Evolutionary conservation across 2,888 invertebrate species (phyloP), one percentile per base, ranked within the genome.

Genomic region (Ennomos erosarius): DNA sequence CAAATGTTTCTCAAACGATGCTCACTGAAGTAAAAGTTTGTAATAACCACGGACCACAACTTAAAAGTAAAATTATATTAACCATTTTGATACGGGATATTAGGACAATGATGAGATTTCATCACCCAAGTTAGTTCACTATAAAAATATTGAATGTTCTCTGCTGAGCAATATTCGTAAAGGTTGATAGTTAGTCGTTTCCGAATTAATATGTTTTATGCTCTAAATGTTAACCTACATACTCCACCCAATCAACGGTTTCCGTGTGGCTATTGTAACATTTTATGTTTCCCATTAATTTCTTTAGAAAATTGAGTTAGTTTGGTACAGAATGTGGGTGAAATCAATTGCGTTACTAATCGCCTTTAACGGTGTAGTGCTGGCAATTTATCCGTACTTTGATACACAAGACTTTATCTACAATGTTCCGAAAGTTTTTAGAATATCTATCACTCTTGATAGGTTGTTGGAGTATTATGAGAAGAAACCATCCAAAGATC

Each of bases 371-470:
- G 46, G 75, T 4, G 62, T 71, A 33, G 70, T 68, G 55, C 61
- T 67, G n/a, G 79, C 81, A 37, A 90, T 91, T 56, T 92, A 92
- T 64, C 91, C 92, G 1, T 92, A 90, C 61, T 92, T 91, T 58
- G 92, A 92, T 62, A 92, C 92, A 1, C 91, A 92, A 68, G 92
- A 91, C 59, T 91, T 91, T 62, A 91, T 92, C 39, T 92, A 92
- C 57, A 92, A 92, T 76, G 81, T 92, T n/a, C 91, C 92, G 0
- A 91, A 92, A 74, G 92, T 90, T 12, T 92, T 82, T 55, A 80
- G 92, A 65, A 82, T 92, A 65, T 88, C 90, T 6, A 81, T 91
- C 1, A 87, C 89, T 0, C 71, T 92, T 46, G 91, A 91, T 46
- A 90, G 86, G 65, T 64, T 92, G 53, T 69, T 92, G 59, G 86